phyloP scores from a whole-genome alignment of 2,113 vertebrate genomes.

The Etia nguti region DNA sequence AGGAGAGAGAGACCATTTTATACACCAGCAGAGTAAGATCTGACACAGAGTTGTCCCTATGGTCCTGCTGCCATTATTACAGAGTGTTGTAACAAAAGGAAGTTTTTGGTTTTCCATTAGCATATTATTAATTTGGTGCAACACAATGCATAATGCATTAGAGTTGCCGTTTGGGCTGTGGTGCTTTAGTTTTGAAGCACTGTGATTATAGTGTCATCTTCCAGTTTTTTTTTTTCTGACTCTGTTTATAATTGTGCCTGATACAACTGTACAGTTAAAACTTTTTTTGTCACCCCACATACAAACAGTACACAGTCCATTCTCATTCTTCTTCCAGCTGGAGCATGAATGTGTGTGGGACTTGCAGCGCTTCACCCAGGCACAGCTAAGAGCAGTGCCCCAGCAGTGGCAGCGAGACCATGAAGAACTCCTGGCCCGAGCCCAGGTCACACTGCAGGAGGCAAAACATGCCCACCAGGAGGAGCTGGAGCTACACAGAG shows the following conservation, averaged over 20 bases:
- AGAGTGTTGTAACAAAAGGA: neutral
- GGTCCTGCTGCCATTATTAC: conserved; percentile 17
- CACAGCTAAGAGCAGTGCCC: conserved; percentile 67
- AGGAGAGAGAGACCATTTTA: conserved; percentile 37
- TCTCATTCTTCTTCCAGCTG: conserved; percentile 64
- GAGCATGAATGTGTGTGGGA: conserved; percentile 75
- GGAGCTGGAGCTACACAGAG: conserved; percentile 66
- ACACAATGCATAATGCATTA: neutral
- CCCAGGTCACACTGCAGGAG: conserved; percentile 71
- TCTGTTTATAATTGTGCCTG: neutral
- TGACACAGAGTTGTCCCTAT: conserved; percentile 11
- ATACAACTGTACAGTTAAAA: neutral
- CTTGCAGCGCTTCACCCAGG: conserved; percentile 64
- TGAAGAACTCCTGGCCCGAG: conserved; percentile 75
- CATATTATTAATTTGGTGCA: neutral
- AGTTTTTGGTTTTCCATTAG: neutral
- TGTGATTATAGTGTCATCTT: neutral
- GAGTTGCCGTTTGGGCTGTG: neutral
- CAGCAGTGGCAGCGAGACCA: conserved; percentile 72
- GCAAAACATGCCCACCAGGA: conserved; percentile 75
- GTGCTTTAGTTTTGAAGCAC: neutral
- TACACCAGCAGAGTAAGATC: conserved; percentile 8
- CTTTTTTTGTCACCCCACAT: neutral
- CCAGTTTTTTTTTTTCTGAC: neutral
- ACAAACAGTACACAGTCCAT: neutral